Conservation (phyloP, 2,888 invertebrate species). For the Anthophora plumipes region DNA sequence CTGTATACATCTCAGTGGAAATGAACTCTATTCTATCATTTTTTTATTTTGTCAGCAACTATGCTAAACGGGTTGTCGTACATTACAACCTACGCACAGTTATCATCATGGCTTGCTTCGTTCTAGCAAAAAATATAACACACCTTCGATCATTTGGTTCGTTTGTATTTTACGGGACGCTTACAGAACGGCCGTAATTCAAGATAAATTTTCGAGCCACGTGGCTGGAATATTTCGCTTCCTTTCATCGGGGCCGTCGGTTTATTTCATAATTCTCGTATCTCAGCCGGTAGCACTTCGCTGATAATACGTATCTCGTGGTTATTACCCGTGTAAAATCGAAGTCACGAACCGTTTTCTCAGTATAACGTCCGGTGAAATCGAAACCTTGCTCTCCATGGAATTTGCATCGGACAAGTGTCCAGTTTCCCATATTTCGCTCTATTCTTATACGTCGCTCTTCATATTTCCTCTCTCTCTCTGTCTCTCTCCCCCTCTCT, state of each 20-base stretch:
- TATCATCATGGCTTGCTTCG: background rate
- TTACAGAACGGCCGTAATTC: conserved; percentile 23
- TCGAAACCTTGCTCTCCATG: conserved; percentile 76
- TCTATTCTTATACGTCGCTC: conserved; percentile 1
- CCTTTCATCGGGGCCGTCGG: conserved; percentile 11
- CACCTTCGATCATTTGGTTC: conserved; percentile 18
- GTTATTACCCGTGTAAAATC: conserved; percentile 51
- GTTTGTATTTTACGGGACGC: conserved; percentile 33
- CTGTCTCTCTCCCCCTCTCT: background rate
- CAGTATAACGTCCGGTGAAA: conserved; percentile 47
- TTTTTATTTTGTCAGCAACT: too few relatives aligned
- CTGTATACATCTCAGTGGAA: too few relatives aligned
- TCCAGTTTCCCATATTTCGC: conserved; percentile 38
- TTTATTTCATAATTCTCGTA: conserved; percentile 55
- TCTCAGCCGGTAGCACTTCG: conserved; percentile 12
- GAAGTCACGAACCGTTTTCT: conserved; percentile 18
- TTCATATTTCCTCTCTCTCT: conserved; percentile 21
- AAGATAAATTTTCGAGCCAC: conserved; percentile 44
- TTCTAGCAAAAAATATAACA: conserved; percentile 17
- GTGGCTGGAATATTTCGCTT: conserved; percentile 41
- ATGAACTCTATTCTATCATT: too few relatives aligned
- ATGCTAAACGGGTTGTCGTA: too few relatives aligned
- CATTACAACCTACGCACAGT: background rate
- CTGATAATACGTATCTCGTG: conserved; percentile 28
- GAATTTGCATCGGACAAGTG: conserved; percentile 82